Evolutionary conservation across 2,113 vertebrate species (phyloP).

Genomic region (Gadus chalcogrammus): DNA sequence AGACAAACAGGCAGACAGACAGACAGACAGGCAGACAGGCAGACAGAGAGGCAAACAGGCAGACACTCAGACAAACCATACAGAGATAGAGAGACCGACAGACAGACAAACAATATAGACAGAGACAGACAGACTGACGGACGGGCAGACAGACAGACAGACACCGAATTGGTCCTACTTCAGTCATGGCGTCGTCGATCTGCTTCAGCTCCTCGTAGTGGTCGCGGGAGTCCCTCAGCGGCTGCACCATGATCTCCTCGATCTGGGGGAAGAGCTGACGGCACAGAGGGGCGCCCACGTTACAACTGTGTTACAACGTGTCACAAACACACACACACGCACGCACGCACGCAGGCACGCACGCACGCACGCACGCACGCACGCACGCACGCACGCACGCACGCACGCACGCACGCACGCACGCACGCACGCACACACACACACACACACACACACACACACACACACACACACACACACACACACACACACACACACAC

Average conservation of each 20-base stretch:
- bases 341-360: slow-evolving; percentile 12
- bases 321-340: slow-evolving; percentile 16
- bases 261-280: slow-evolving; percentile 80
- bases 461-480: slow-evolving; percentile 12
- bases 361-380: slow-evolving; percentile 1
- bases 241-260: slow-evolving; percentile 82
- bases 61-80: too few species aligned
- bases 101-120: background rate
- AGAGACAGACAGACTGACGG: slow-evolving; percentile 23
- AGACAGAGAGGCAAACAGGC: too few species aligned
- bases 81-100: background rate
- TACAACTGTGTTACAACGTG: background rate
- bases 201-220: slow-evolving; percentile 82
- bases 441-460: slow-evolving; percentile 20
- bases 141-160: slow-evolving; percentile 8
- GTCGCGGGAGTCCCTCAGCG: slow-evolving; percentile 79
- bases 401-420: slow-evolving; percentile 9
- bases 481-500: slow-evolving; percentile 5
- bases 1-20: too few species aligned
- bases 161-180: slow-evolving; percentile 63
- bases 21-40: too few species aligned
- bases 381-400: slow-evolving; percentile 22
- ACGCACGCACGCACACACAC: slow-evolving; percentile 11
- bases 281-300: slow-evolving; percentile 5
- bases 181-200: slow-evolving; percentile 81